Evolutionary conservation across 1,140 invertebrate genomes (phyloP).

Genomic region (Harpegnathos saltator): DNA sequence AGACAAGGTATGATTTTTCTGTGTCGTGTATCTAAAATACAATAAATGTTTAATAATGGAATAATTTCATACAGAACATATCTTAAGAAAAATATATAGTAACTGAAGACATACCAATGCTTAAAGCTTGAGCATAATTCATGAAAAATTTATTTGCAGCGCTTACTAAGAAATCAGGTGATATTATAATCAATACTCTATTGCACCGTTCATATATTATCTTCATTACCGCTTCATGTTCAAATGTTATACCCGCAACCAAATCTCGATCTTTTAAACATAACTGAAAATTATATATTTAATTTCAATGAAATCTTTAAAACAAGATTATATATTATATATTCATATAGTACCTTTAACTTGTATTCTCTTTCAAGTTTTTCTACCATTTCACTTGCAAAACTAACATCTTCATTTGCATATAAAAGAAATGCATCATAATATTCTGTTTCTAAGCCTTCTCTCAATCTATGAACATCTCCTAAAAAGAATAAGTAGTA

Average conservation of each 20-base stretch:
- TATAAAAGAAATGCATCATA: constrained; percentile 92
- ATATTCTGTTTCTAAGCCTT: constrained; percentile 85
- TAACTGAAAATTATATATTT: constrained; percentile 84
- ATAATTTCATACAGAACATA: constrained; percentile 11
- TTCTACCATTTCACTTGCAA: constrained; percentile 88
- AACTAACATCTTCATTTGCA: constrained; percentile 89
- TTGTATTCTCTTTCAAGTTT: constrained; percentile 88
- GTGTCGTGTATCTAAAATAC: constrained; percentile 85
- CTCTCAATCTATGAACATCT: constrained; percentile 85
- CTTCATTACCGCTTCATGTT: constrained; percentile 90
- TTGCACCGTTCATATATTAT: constrained; percentile 91
- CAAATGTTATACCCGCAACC: constrained; percentile 88
- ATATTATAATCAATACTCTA: constrained; percentile 90
- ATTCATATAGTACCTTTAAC: constrained; percentile 86
- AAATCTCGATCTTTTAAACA: constrained; percentile 90
- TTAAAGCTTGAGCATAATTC: constrained; percentile 90
- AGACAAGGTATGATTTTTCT: constrained; percentile 90
- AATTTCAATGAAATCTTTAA: constrained; percentile 2
- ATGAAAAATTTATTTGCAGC: constrained; percentile 90
- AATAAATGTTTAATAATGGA: not conserved
- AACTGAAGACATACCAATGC: constrained; percentile 87
- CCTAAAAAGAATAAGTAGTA: constrained; percentile 76
- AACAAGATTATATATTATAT: not conserved
- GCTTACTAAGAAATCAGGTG: constrained; percentile 90
- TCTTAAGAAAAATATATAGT: constrained; percentile 1